phyloP scores from a whole-genome alignment of 2,113 vertebrate genomes.

The Callospermophilus lateralis region DNA sequence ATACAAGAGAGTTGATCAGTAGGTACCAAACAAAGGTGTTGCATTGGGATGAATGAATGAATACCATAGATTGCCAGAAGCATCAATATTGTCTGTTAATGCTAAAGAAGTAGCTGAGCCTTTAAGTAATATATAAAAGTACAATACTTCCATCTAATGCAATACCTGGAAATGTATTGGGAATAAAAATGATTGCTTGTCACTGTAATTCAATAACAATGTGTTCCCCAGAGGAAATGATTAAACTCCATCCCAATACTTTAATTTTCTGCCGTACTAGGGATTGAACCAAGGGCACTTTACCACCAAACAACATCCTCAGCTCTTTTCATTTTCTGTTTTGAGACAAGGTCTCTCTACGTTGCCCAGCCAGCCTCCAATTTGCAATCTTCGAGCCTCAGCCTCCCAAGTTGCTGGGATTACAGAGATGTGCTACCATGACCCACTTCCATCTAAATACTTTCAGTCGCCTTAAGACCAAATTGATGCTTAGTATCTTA shows the following conservation, averaged over 20 bases:
- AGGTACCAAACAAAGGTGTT: not conserved
- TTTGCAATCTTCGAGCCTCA: too few species aligned
- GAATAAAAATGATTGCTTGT: not conserved
- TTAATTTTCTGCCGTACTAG: not conserved
- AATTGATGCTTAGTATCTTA: not conserved
- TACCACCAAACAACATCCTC: too few species aligned
- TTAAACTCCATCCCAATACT: not conserved
- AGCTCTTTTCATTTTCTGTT: too few species aligned
- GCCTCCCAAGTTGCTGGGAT: too few species aligned
- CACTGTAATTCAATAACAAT: not conserved
- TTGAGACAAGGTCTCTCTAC: too few species aligned
- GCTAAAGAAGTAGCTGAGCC: not conserved
- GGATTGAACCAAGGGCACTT: too few species aligned
- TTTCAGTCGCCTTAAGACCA: constrained; percentile 23
- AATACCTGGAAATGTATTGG: not conserved
- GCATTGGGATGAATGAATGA: not conserved
- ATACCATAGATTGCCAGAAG: not conserved
- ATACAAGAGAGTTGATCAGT: not conserved
- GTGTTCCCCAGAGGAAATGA: not conserved
- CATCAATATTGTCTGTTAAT: not conserved
- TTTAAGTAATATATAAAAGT: not conserved
- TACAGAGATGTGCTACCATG: too few species aligned
- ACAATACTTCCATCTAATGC: not conserved
- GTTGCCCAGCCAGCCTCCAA: too few species aligned
- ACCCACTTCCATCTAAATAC: not conserved